Conservation (phyloP, 2,888 invertebrate species). For the Drosophila neotestacea region DNA sequence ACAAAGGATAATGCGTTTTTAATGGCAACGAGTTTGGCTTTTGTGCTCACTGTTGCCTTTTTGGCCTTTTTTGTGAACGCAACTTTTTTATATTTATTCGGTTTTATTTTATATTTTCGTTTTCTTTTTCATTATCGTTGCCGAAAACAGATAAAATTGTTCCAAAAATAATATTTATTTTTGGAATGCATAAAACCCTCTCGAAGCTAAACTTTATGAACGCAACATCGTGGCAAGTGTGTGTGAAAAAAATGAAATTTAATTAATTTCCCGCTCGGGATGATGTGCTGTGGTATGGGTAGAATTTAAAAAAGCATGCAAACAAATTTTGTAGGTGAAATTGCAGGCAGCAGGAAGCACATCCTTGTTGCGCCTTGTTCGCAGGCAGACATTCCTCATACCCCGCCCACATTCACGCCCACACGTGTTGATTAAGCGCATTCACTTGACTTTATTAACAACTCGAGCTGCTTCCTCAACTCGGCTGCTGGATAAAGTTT, state of each 20-base stretch:
- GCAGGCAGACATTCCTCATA: constrained; percentile 11
- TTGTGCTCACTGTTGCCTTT: constrained; percentile 56
- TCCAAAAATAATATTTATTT: constrained; percentile 66
- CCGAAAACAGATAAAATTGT: constrained; percentile 67
- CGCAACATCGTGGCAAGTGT: constrained; percentile 29
- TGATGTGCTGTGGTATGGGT: constrained; percentile 7
- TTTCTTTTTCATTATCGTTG: constrained; percentile 43
- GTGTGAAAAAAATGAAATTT: constrained; percentile 46
- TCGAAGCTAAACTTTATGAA: constrained; percentile 38
- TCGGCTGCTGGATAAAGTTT: constrained; percentile 48
- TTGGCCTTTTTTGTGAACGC: constrained; percentile 48
- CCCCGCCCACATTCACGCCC: constrained; percentile 15
- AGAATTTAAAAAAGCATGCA: constrained; percentile 50
- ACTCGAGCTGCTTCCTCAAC: constrained; percentile 22
- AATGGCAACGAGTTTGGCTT: constrained; percentile 77
- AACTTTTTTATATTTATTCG: constrained; percentile 39
- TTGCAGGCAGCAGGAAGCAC: constrained; percentile 20
- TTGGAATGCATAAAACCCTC: constrained; percentile 47
- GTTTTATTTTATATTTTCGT: constrained; percentile 31
- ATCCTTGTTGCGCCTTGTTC: constrained; percentile 21
- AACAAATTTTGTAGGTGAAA: constrained; percentile 52
- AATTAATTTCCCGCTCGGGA: constrained; percentile 64
- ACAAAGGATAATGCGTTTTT: constrained; percentile 80
- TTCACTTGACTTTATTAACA: constrained; percentile 79
- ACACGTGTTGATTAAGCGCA: constrained; percentile 77